These are phyloP conservation scores for Zosterops borbonicus DNA, from an alignment of 2,113 vertebrate species.

Conservation along the genomic window DNA sequence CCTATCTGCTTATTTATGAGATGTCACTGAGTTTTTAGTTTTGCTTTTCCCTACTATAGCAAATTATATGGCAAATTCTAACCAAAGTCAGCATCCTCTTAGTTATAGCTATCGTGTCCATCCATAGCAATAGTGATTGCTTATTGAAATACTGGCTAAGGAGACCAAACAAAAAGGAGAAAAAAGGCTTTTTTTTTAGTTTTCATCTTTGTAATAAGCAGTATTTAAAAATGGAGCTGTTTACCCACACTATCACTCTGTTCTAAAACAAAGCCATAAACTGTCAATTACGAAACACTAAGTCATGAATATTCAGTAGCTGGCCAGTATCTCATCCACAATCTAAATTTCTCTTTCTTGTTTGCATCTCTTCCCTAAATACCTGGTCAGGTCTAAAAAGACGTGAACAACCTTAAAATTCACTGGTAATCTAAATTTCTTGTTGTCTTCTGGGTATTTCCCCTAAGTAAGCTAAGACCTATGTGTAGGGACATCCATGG, in stretches of 20 bases:
- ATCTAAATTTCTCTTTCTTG: background rate
- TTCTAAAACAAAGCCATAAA: background rate
- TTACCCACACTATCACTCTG: background rate
- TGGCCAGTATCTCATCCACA: background rate
- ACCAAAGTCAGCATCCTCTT: background rate
- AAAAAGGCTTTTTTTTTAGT: background rate
- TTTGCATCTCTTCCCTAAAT: background rate
- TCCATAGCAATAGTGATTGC: background rate
- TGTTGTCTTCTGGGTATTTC: background rate
- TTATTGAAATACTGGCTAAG: background rate
- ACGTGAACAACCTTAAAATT: background rate
- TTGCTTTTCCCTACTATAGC: background rate
- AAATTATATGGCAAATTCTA: background rate
- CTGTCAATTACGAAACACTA: background rate
- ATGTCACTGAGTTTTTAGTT: background rate
- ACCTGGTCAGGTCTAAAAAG: background rate
- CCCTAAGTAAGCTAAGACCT: background rate
- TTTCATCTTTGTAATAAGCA: background rate
- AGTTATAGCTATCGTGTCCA: background rate
- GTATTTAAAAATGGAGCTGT: background rate
- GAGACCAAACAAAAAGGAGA: background rate
- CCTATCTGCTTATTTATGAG: background rate
- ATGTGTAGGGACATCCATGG: background rate
- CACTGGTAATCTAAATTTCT: background rate
- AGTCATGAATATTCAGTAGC: background rate